A percentile compares a stretch with the other conserved stretches of the same genome.
Evolutionary conservation across 2,797 vertebrate genomes (phyloP).

Genomic region (Bradypodion pumilum): DNA sequence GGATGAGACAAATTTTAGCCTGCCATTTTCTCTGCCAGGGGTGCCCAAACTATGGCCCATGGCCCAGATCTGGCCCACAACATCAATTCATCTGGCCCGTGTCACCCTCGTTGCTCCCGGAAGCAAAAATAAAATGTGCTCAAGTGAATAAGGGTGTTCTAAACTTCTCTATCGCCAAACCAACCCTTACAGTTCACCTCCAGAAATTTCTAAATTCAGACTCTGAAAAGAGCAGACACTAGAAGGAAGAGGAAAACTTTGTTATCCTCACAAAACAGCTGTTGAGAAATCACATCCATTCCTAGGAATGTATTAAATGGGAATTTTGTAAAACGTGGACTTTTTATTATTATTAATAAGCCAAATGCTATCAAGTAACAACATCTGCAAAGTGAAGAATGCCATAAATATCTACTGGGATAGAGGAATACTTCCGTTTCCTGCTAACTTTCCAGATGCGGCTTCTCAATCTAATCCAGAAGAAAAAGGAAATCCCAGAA

Average conservation of each 20-base stretch:
- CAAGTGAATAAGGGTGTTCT: background rate
- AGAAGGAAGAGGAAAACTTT: background rate
- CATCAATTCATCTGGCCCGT: too few relatives aligned
- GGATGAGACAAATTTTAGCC: too few relatives aligned
- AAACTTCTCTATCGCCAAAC: background rate
- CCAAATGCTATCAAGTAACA: constrained; percentile 26
- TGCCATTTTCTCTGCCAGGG: too few relatives aligned
- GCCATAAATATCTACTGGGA: constrained; percentile 15
- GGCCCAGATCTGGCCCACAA: too few relatives aligned
- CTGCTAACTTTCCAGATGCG: constrained; percentile 32
- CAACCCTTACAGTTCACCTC: background rate
- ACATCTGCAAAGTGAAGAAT: constrained; percentile 12
- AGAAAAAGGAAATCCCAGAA: constrained; percentile 15
- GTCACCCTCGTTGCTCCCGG: too few relatives aligned
- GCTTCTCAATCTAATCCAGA: constrained; percentile 35
- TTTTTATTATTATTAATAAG: background rate
- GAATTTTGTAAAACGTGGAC: constrained; percentile 23
- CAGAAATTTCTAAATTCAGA: background rate
- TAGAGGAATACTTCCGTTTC: background rate
- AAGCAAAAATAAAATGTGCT: background rate
- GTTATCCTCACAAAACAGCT: background rate
- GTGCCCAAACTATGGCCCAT: too few relatives aligned
- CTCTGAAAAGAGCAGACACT: background rate
- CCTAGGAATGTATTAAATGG: constrained; percentile 9
- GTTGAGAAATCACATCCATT: constrained; percentile 7